A percentile compares a stretch with the other conserved stretches of the same genome.
Evolutionary conservation across 2,888 invertebrate species (phyloP).

Genomic region (Piscicola geometra): DNA sequence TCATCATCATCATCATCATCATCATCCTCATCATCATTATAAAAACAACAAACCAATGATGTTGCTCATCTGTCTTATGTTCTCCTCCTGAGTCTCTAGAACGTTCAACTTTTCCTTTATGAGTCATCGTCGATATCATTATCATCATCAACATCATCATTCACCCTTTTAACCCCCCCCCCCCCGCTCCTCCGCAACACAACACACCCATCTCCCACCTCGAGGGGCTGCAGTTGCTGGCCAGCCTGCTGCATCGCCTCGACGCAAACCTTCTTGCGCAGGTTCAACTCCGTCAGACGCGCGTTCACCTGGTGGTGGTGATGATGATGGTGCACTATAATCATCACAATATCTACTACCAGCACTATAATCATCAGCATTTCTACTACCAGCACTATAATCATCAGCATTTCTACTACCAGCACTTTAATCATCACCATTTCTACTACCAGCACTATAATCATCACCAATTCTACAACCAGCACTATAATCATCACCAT

Average conservation of each 20-base stretch:
- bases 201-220: conserved; percentile 43
- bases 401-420: no score
- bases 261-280: conserved; percentile 59
- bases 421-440: no score
- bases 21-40: no score
- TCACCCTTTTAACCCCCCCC: not conserved
- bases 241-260: conserved; percentile 58
- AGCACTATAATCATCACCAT: no score
- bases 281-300: conserved; percentile 62
- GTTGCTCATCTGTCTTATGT: conserved; percentile 48
- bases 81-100: conserved; percentile 46
- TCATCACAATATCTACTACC: no score
- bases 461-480: no score
- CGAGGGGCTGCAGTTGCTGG: conserved; percentile 54
- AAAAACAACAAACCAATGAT: conserved; percentile 47
- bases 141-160: not conserved
- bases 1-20: conserved; percentile 3
- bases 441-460: no score
- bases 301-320: conserved; percentile 57
- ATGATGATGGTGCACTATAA: no score
- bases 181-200: not conserved
- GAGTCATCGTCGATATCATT: not conserved
- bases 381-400: no score
- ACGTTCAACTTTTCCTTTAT: conserved; percentile 46
- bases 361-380: no score